A percentile compares a stretch with the other conserved stretches of the same genome.
These are phyloP conservation scores for Parazoanthus darwini DNA, from an alignment of 92 coral and sea anemone species.

Conservation along the genomic window DNA sequence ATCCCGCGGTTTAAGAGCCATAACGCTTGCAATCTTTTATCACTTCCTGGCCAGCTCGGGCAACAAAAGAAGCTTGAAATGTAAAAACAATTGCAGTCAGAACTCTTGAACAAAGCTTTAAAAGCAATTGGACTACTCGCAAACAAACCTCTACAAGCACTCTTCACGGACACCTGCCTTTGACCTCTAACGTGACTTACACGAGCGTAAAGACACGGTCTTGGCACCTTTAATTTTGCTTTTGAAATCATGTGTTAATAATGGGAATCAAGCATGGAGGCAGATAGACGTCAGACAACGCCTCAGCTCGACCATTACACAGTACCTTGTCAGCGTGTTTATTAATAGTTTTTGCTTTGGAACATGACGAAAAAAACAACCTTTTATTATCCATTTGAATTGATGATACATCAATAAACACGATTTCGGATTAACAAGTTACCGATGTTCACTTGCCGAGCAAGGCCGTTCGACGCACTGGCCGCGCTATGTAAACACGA, in stretches of 20 bases:
- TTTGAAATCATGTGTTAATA: not conserved
- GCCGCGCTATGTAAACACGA: not conserved
- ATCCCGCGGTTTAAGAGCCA: not conserved
- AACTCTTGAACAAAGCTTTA: constrained; percentile 5
- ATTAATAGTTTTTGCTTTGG: not conserved
- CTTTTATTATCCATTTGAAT: not conserved
- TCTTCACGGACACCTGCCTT: not conserved
- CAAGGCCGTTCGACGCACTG: not conserved
- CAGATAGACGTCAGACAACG: not conserved
- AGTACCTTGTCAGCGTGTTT: not conserved
- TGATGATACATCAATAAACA: constrained; percentile 10
- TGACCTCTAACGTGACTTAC: not conserved
- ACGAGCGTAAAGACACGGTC: not conserved
- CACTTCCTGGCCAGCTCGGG: not conserved
- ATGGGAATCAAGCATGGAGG: not conserved
- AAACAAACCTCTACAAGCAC: not conserved
- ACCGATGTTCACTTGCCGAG: not conserved
- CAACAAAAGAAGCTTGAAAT: not conserved
- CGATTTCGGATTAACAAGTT: not conserved
- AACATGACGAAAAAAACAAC: not conserved
- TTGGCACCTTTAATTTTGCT: not conserved
- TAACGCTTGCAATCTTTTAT: not conserved
- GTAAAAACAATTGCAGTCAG: not conserved
- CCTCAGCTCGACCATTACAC: constrained; percentile 1
- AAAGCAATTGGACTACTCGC: not conserved